Evolutionary conservation across 2,113 vertebrate species (phyloP).

Genomic region (Colossoma macropomum): DNA sequence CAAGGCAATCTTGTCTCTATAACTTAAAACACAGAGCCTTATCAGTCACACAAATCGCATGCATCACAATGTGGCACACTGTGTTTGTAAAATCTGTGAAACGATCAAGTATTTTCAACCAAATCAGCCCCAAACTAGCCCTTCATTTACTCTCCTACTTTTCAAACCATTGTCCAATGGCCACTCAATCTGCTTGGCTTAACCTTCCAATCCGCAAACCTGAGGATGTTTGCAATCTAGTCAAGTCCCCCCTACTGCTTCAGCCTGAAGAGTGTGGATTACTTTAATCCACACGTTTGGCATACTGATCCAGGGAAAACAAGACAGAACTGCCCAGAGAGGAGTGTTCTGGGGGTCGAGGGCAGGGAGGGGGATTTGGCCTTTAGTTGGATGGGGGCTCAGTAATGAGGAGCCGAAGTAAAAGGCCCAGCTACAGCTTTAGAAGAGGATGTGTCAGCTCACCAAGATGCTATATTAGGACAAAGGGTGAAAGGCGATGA

Average conservation of each 20-base stretch:
- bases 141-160: slow-evolving; percentile 23
- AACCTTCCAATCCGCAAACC: slow-evolving; percentile 58
- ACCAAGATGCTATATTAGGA: slow-evolving; percentile 9
- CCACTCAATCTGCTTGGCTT: slow-evolving; percentile 25
- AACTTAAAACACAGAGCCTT: background rate
- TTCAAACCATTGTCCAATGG: slow-evolving; percentile 21
- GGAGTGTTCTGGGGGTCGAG: slow-evolving; percentile 35
- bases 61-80: background rate
- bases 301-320: slow-evolving; percentile 53
- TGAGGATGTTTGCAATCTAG: slow-evolving; percentile 33
- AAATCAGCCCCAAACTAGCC: background rate
- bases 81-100: background rate
- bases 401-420: slow-evolving; percentile 39
- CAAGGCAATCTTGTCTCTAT: background rate
- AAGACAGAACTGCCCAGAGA: slow-evolving; percentile 24
- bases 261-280: slow-evolving; percentile 59
- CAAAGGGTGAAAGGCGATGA: slow-evolving; percentile 17
- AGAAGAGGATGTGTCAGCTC: slow-evolving; percentile 27
- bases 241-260: slow-evolving; percentile 32
- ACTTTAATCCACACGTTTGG: slow-evolving; percentile 59
- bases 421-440: slow-evolving; percentile 9
- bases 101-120: background rate
- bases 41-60: background rate
- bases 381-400: slow-evolving; percentile 31
- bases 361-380: slow-evolving; percentile 40